These are phyloP conservation scores for Neoaliturus tenellus DNA, from an alignment of 2,888 invertebrate species.

Conservation along the genomic window DNA sequence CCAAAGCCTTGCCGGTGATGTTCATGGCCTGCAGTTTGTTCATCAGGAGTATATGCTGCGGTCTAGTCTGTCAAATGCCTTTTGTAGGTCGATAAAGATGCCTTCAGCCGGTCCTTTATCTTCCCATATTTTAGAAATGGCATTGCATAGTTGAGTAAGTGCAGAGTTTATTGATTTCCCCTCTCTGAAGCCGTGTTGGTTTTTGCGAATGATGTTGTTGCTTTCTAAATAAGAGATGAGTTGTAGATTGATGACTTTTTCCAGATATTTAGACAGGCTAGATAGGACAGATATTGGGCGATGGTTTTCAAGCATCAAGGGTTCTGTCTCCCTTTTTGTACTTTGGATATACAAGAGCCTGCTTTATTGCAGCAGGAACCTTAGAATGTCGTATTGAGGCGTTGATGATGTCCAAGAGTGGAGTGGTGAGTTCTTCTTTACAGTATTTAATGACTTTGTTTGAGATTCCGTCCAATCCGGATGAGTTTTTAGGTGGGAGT, in stretches of 20 bases:
- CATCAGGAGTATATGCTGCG: not conserved
- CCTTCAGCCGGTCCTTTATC: not conserved
- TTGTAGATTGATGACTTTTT: not conserved
- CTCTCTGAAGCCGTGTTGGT: not conserved
- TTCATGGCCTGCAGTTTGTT: too few relatives aligned
- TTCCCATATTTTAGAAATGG: not conserved
- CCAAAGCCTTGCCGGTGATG: not conserved
- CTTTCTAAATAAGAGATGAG: not conserved
- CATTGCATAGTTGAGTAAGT: not conserved
- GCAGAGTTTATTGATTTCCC: not conserved
- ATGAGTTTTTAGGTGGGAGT: not conserved
- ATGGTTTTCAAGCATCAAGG: not conserved
- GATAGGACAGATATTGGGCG: not conserved
- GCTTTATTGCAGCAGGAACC: not conserved
- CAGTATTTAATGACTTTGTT: not conserved
- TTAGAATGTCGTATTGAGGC: not conserved
- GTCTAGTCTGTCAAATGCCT: not conserved
- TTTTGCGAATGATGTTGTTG: not conserved
- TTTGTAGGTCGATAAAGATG: not conserved
- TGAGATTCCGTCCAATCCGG: not conserved
- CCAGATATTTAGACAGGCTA: not conserved
- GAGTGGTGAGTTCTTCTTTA: not conserved
- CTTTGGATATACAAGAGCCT: not conserved
- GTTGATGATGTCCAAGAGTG: not conserved
- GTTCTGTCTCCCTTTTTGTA: not conserved